Evolutionary conservation across 2,797 vertebrate species (phyloP).

Genomic region (Pelochelys cantorii): DNA sequence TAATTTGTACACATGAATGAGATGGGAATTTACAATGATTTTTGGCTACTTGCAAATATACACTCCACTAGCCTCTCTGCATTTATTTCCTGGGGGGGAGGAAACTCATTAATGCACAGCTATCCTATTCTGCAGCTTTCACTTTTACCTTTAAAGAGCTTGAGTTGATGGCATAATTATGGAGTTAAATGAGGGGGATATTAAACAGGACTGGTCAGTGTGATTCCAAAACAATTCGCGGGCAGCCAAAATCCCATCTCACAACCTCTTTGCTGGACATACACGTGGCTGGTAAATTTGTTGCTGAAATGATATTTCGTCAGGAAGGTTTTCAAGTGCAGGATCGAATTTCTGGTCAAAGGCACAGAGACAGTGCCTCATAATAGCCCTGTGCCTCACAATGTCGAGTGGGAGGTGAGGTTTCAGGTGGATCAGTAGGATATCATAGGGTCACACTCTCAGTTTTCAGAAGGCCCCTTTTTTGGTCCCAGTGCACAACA

Average conservation of each 20-base stretch:
- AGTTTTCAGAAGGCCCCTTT: background rate
- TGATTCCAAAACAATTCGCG: background rate
- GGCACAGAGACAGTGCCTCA: background rate
- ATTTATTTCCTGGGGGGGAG: background rate
- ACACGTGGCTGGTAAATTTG: background rate
- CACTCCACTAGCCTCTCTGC: background rate
- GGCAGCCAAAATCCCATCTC: background rate
- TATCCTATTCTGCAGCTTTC: background rate
- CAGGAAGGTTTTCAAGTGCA: background rate
- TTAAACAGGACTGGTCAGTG: background rate
- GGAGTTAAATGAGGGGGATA: background rate
- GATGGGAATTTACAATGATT: slow-evolving; percentile 16
- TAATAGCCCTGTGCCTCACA: background rate
- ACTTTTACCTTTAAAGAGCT: background rate
- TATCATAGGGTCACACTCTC: background rate
- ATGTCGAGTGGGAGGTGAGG: background rate
- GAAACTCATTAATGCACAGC: background rate
- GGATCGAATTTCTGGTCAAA: background rate
- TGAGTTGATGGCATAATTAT: background rate
- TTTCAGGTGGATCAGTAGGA: background rate
- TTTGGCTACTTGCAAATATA: slow-evolving; percentile 12
- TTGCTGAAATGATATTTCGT: background rate
- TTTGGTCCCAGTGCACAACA: background rate
- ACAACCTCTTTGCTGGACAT: background rate
- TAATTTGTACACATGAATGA: background rate